A percentile compares a stretch with the other conserved stretches of the same genome.
Conservation (phyloP, 2,888 invertebrate species). For the Drosophila barbarae region DNA sequence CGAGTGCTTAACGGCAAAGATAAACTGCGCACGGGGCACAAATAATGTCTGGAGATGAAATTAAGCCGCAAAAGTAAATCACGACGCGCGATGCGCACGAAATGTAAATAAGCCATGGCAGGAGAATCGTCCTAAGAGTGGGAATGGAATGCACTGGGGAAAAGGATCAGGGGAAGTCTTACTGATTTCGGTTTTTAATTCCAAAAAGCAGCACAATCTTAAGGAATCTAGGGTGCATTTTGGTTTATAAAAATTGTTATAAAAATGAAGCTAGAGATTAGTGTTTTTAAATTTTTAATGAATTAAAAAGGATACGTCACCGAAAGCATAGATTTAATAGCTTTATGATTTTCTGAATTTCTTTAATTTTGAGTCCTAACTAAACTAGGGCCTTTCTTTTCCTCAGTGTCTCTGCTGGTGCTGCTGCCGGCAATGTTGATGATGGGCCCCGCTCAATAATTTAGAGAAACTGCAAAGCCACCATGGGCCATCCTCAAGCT, state of each 20-base stretch:
- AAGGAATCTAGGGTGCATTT: not conserved
- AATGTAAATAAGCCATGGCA: conserved; percentile 74
- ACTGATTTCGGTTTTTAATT: not conserved
- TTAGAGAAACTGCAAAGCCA: conserved; percentile 62
- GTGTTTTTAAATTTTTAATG: not conserved
- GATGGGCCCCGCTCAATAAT: conserved; percentile 71
- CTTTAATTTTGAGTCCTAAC: not conserved
- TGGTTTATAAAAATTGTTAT: too few species aligned
- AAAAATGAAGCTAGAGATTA: too few species aligned
- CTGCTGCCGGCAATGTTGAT: conserved; percentile 32
- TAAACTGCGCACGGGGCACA: conserved; percentile 72
- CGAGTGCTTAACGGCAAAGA: conserved; percentile 70
- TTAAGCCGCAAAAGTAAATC: conserved; percentile 79
- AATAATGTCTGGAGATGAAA: conserved; percentile 78
- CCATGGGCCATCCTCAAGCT: conserved; percentile 14
- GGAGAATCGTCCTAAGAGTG: not conserved
- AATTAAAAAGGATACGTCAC: not conserved
- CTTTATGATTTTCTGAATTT: not conserved
- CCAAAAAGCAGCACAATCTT: not conserved
- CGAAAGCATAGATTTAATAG: not conserved
- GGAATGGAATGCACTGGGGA: not conserved
- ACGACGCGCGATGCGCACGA: conserved; percentile 74
- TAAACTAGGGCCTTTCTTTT: not conserved
- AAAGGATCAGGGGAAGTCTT: not conserved
- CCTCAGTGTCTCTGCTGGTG: conserved; percentile 36